Evolutionary conservation across 2,888 invertebrate genomes (phyloP), one percentile per base, ranked within the genome.

Genomic region (Athrips mouffetella): DNA sequence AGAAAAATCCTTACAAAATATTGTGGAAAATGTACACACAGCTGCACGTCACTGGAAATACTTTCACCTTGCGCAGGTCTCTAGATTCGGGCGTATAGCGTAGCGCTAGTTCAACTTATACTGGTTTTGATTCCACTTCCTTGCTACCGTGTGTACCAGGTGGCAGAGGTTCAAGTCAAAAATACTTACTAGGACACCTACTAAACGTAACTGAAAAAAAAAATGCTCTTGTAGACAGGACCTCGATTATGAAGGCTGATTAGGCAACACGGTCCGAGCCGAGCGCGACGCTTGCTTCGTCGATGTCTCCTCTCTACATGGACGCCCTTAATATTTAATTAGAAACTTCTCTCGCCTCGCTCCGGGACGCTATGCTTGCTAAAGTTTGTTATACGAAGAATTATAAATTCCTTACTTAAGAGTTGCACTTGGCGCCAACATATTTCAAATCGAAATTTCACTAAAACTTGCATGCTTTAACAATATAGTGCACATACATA

Each of bases 241-340:
- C n/a, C n/a, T n/a, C n/a, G n/a, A n/a, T n/a, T n/a, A n/a, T n/a
- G 10, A 11, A 5, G 31, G 11, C 11, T 31, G 31, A 31, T 31
- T 35, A 21, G 37, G 37, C 37, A 40, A 23, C 25, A 25, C 40
- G 5, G 15, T 15, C 8, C 13, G 23, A 7, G 67, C 62, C 30
- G 58, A 47, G 55, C 55, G 58, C 60, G 63, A 62, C 61, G 52
- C 56, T 47, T 33, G 60, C 63, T 59, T 62, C 60, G 63, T 60
- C 63, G 63, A 64, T 62, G 66, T 63, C 63, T 66, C 13, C 39
- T 23, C 23, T 18, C 65, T 68, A 62, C 60, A 59, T 54, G 68
- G 65, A 64, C 68, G 61, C 62, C 70, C 67, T 80, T 73, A 78
- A 80, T 80, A 77, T 80, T 80, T 79, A 78, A 80, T 80, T 76